These are phyloP conservation scores for Oppia nitens DNA, from an alignment of 1,140 invertebrate genomes.

Conservation along the genomic window DNA sequence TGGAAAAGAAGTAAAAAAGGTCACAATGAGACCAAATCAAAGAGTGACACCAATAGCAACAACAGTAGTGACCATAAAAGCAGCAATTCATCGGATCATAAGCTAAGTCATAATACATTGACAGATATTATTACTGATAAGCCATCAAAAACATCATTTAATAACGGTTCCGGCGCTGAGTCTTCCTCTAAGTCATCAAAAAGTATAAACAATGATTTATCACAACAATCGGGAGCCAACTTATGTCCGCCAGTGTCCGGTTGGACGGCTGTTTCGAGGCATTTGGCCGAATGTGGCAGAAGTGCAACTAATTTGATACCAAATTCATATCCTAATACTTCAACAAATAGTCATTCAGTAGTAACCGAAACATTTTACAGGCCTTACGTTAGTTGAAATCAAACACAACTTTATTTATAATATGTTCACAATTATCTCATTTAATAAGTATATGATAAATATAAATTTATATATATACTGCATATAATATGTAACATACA, in stretches of 20 bases:
- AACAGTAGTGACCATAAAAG: background rate
- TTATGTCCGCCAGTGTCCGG: background rate
- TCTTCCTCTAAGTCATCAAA: background rate
- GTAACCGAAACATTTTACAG: constrained; percentile 2
- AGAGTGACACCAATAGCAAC: constrained; percentile 35
- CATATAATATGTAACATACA: too few species aligned
- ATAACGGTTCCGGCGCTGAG: too few species aligned
- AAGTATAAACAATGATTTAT: background rate
- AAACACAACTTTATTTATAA: background rate
- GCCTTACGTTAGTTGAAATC: constrained; percentile 5
- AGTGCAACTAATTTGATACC: background rate
- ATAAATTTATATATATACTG: too few species aligned
- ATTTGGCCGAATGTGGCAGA: background rate
- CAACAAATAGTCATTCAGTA: background rate
- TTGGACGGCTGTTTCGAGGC: background rate
- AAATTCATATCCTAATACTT: background rate
- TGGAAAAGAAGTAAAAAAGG: constrained; percentile 89
- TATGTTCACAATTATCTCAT: background rate
- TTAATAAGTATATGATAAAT: background rate
- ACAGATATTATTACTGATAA: background rate
- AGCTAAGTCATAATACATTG: background rate
- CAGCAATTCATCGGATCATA: background rate
- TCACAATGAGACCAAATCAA: constrained; percentile 30
- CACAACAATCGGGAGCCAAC: background rate
- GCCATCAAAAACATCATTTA: background rate